These are phyloP conservation scores for Trichopria drosophilae DNA, from an alignment of 2,888 invertebrate species.

Conservation along the genomic window DNA sequence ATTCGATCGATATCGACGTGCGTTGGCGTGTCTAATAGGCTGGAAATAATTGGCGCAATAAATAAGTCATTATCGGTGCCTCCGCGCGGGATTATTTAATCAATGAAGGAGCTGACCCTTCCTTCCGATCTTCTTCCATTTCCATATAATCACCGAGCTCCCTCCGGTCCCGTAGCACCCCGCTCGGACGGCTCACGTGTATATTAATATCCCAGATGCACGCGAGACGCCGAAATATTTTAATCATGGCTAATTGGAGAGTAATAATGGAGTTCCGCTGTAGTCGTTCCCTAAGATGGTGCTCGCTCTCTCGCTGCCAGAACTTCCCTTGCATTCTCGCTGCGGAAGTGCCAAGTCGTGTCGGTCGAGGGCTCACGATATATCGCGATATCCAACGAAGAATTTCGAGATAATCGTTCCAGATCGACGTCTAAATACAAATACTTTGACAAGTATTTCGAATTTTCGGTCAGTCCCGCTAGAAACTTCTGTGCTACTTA, in stretches of 20 bases:
- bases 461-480: no score
- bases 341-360: constrained; percentile 37
- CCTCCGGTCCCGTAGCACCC: constrained; percentile 31
- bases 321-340: constrained; percentile 49
- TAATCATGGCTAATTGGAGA: constrained; percentile 58
- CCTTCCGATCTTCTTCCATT: constrained; percentile 50
- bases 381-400: no score
- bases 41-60: constrained; percentile 55
- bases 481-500: no score
- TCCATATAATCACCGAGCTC: constrained; percentile 54
- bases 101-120: constrained; percentile 51
- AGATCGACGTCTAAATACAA: no score
- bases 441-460: no score
- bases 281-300: constrained; percentile 36
- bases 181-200: constrained; percentile 42
- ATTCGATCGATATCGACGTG: no score
- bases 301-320: constrained; percentile 35
- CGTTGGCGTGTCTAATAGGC: no score
- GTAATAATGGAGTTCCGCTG: constrained; percentile 57
- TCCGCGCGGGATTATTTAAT: constrained; percentile 52
- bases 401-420: no score
- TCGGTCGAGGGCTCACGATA: no score
- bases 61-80: constrained; percentile 55
- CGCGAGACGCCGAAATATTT: constrained; percentile 58
- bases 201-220: constrained; percentile 57